phyloP scores from a whole-genome alignment of 2,113 vertebrate genomes.

The Oreochromis spilurus region DNA sequence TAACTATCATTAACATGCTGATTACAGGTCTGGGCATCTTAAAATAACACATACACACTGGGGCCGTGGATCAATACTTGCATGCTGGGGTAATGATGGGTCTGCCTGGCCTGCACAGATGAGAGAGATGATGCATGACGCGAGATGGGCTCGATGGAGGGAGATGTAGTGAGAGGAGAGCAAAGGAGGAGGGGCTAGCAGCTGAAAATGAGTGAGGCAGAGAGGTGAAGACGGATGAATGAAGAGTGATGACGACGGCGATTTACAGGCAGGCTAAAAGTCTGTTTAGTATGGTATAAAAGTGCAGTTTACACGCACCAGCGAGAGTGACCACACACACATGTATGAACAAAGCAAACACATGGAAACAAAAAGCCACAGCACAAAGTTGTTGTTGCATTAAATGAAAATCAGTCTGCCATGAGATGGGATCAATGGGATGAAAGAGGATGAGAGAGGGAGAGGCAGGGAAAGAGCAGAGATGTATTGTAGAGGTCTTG shows the following conservation, averaged over 20 bases:
- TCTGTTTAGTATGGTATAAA: background rate
- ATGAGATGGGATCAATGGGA: constrained; percentile 9
- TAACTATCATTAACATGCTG: constrained; percentile 70
- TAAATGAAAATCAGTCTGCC: constrained; percentile 17
- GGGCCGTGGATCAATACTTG: constrained; percentile 69
- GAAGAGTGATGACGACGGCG: background rate
- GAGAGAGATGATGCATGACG: constrained; percentile 20
- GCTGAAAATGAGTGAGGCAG: background rate
- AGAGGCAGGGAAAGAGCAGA: background rate
- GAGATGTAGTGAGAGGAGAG: background rate
- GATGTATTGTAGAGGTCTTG: constrained; percentile 20
- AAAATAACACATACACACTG: constrained; percentile 62
- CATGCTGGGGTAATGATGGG: constrained; percentile 71
- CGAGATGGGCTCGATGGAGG: background rate
- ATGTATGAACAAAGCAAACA: background rate
- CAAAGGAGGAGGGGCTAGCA: background rate
- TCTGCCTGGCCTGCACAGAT: constrained; percentile 47
- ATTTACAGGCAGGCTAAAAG: background rate
- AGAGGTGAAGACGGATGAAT: background rate
- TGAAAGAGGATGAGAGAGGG: background rate
- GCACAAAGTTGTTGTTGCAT: background rate
- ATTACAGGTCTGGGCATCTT: constrained; percentile 65
- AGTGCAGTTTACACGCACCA: background rate
- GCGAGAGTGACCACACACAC: background rate
- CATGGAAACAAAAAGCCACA: background rate